A percentile compares a stretch with the other conserved stretches of the same genome.
phyloP scores from a whole-genome alignment of 53 echinoderm and acorn worm species.

The Holothuria scabra region DNA sequence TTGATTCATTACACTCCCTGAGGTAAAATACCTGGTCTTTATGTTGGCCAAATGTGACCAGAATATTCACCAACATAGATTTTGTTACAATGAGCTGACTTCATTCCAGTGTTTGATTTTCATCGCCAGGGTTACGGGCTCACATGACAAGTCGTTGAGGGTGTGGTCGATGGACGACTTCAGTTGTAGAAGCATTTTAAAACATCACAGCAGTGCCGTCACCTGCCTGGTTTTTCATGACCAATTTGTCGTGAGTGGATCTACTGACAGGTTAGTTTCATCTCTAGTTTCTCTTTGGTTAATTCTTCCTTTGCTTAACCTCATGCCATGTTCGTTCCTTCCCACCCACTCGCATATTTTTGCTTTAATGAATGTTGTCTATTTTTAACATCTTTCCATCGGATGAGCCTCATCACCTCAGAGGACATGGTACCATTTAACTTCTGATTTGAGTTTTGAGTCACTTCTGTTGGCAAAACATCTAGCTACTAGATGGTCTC shows the following conservation, averaged over 20 bases:
- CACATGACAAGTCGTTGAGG: slow-evolving; percentile 88
- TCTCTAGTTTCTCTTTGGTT: neutral
- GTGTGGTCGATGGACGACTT: slow-evolving; percentile 88
- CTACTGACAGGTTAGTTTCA: slow-evolving; percentile 84
- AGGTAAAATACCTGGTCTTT: too few relatives aligned
- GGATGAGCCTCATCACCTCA: too few relatives aligned
- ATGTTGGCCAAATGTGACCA: too few relatives aligned
- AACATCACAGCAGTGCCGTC: slow-evolving; percentile 78
- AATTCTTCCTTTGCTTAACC: neutral
- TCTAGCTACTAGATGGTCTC: too few relatives aligned
- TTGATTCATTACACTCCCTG: too few relatives aligned
- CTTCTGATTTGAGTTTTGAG: too few relatives aligned
- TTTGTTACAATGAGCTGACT: slow-evolving; percentile 14
- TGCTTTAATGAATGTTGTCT: slow-evolving; percentile 20
- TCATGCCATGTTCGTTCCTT: too few relatives aligned
- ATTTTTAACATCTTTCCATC: too few relatives aligned
- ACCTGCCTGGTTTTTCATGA: slow-evolving; percentile 88
- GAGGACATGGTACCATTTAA: too few relatives aligned
- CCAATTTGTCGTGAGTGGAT: slow-evolving; percentile 74
- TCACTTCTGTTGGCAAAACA: too few relatives aligned
- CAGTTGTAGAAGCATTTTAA: slow-evolving; percentile 67
- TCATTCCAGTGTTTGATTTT: neutral
- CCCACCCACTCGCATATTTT: slow-evolving; percentile 37
- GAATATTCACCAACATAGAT: too few relatives aligned
- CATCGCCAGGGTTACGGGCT: slow-evolving; percentile 86